phyloP scores from a whole-genome alignment of 2,797 vertebrate species.

The Sebastes nivosus region DNA sequence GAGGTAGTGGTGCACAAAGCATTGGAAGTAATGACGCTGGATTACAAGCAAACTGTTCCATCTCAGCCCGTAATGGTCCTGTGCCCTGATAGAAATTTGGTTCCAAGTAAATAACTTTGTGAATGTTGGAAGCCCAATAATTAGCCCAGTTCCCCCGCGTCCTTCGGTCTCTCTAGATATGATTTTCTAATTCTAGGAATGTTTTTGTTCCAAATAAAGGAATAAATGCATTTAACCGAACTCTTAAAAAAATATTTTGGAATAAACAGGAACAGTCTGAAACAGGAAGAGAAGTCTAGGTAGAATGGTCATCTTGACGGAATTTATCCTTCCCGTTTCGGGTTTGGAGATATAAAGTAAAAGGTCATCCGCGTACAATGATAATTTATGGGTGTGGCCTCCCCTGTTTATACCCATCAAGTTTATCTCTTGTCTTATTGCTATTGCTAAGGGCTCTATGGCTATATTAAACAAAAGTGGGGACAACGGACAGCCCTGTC shows the following conservation, averaged over 20 bases:
- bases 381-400: background rate
- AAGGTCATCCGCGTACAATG: background rate
- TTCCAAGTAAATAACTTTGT: background rate
- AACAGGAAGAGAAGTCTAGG: background rate
- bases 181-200: background rate
- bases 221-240: background rate
- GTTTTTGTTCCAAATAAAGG: background rate
- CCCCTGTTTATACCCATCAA: background rate
- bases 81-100: background rate
- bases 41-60: background rate
- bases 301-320: background rate
- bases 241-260: background rate
- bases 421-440: background rate
- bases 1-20: no score
- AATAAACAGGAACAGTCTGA: background rate
- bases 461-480: background rate
- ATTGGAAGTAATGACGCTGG: no score
- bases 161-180: no score
- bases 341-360: background rate
- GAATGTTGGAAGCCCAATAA: background rate
- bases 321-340: background rate
- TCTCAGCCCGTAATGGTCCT: background rate
- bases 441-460: background rate
- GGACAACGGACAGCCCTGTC: background rate
- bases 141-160: no score